Base-by-base conservation (phyloP, 2,888 invertebrate species). In the Caenorhabditis japonica region DNA sequence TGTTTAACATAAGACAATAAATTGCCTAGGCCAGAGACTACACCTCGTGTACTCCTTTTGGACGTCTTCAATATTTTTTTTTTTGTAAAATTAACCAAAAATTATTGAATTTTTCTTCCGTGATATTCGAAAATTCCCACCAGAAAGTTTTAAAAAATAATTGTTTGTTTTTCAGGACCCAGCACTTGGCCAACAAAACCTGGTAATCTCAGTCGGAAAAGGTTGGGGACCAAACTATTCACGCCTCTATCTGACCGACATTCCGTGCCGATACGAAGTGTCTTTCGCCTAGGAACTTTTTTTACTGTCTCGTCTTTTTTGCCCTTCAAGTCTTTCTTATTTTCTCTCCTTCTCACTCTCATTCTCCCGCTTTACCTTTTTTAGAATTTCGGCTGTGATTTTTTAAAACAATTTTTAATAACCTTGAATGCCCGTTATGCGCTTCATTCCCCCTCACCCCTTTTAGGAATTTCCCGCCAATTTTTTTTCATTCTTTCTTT, bases 151-250 rank as follows among this genome's bases (percentile, higher is more conserved):
- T 23, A 17, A 36, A 25, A 10, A 49, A 3, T 12, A 34, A 36
- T 15, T 7, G 23, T 13, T 23, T 13, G 19, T 12, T 10, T 68
- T 69, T 46, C 73, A 74, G 68, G 77, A 75, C 56, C 76, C 75
- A 4, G 75, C 79, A 34, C 72, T 77, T 27, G 58, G 59, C 19
- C 75, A 73, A 49, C 70, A 71, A 25, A 70, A 58, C 23, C 72
- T 79, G 43, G 68, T 76, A 34, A 84, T 86, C 55, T 80, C 80
- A 33, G 80, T 83, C 10, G 85, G 85, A 44, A 75, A 76, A 46
- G 85, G 85, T 27, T 85, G 85, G 85, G 85, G 85, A 52, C 77
- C 82, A 19, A 84, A 85, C 73, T 86, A 85, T 73, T 81, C 83
- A 27, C 77, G 83, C 8, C 56, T 82, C 13, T 82, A 81, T 58